phyloP scores from a whole-genome alignment of 2,797 vertebrate species.

The Tarsius wallacei region DNA sequence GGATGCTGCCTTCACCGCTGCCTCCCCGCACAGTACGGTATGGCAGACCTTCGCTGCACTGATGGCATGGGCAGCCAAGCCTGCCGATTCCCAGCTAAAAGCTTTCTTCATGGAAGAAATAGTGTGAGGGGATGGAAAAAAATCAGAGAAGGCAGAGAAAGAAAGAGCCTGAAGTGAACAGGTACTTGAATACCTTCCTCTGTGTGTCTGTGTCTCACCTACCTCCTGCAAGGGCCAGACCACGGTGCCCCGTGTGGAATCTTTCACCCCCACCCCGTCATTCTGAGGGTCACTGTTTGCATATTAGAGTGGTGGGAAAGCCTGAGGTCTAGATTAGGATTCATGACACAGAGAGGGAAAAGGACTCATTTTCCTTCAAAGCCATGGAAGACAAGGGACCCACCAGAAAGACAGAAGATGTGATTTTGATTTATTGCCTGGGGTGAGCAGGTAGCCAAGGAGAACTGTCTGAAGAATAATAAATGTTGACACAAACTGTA shows the following conservation, averaged over 20 bases:
- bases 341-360: not conserved
- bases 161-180: not conserved
- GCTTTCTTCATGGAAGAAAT: not conserved
- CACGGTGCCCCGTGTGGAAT: accelerated
- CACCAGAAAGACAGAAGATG: slow-evolving; percentile 2
- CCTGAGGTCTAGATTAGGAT: not conserved
- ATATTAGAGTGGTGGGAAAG: not conserved
- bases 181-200: not conserved
- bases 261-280: not conserved
- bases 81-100: not conserved
- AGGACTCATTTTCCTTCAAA: not conserved
- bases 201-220: no score
- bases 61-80: not conserved
- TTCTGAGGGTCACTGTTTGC: not conserved
- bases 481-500: not conserved
- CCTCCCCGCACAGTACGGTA: accelerated
- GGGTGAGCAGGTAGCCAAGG: not conserved
- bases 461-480: slow-evolving; percentile 40
- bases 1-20: not conserved
- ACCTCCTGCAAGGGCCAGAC: not conserved
- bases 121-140: slow-evolving; percentile 31
- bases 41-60: not conserved
- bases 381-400: not conserved
- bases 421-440: slow-evolving; percentile 26
- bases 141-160: not conserved